Percentiles rank a stretch among this genome's conserved stretches.
Evolutionary conservation across 1,140 invertebrate genomes (phyloP).

Genomic region (Lordiphosa stackelbergi): DNA sequence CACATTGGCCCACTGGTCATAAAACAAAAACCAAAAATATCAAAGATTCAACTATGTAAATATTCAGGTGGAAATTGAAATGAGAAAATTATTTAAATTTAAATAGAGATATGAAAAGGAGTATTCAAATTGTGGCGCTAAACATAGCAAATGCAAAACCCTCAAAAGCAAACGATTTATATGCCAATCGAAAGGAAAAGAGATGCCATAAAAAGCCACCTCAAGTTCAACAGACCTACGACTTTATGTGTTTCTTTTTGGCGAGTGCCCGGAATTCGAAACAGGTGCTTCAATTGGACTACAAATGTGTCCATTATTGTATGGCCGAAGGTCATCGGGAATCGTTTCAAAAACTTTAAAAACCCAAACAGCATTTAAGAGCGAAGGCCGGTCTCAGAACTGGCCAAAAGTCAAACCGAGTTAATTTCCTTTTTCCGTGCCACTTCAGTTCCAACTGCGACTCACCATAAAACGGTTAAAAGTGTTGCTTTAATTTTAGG

Average conservation of each 20-base stretch:
- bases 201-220: slow-evolving; percentile 22
- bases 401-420: slow-evolving; percentile 23
- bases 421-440: slow-evolving; percentile 20
- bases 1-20: slow-evolving; percentile 59
- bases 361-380: not conserved
- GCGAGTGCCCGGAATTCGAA: no score
- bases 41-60: slow-evolving; percentile 11
- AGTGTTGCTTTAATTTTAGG: slow-evolving; percentile 66
- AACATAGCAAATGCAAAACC: no score
- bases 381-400: not conserved
- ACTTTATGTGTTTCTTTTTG: no score
- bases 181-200: slow-evolving; percentile 16
- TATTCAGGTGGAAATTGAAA: slow-evolving; percentile 32
- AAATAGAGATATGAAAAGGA: not conserved
- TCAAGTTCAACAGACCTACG: slow-evolving; percentile 3
- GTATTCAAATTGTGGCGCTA: no score
- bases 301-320: no score
- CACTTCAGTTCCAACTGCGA: slow-evolving; percentile 3
- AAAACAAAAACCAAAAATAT: slow-evolving; percentile 41
- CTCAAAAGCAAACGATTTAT: not conserved
- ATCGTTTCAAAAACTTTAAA: not conserved
- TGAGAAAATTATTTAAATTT: slow-evolving; percentile 15
- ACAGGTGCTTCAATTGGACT: no score
- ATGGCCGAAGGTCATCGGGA: not conserved
- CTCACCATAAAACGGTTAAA: slow-evolving; percentile 47